These are phyloP conservation scores for Seriola rivoliana DNA, from an alignment of 2,113 vertebrate species.

Conservation along the genomic window DNA sequence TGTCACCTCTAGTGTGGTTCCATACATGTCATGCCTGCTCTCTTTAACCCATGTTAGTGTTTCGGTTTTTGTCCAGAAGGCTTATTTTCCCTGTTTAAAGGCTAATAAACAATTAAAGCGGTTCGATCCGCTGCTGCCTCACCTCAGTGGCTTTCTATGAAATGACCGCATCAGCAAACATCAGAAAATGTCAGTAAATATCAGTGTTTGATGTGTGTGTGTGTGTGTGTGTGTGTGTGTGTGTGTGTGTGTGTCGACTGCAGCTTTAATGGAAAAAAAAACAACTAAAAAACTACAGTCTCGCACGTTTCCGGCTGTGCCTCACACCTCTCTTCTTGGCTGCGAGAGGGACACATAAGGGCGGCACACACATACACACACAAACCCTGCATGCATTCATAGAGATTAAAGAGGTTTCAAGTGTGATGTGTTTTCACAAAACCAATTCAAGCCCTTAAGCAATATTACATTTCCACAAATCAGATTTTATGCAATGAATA, in stretches of 20 bases:
- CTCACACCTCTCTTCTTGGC: conserved; percentile 41
- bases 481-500: conserved; percentile 56
- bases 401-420: conserved; percentile 56
- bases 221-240: conserved; percentile 9
- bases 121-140: background rate
- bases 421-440: conserved; percentile 29
- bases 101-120: conserved; percentile 3
- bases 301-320: conserved; percentile 38
- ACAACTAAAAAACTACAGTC: background rate
- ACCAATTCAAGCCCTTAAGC: conserved; percentile 45
- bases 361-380: conserved; percentile 13
- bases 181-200: conserved; percentile 43
- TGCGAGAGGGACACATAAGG: background rate
- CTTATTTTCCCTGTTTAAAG: conserved; percentile 10
- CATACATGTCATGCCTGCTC: background rate
- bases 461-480: conserved; percentile 58
- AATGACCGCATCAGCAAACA: conserved; percentile 45
- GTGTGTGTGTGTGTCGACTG: conserved; percentile 6
- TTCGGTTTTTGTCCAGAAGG: background rate
- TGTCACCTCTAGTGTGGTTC: background rate
- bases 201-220: conserved; percentile 12
- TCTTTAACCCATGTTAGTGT: background rate
- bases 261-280: conserved; percentile 10
- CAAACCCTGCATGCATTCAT: conserved; percentile 8
- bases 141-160: conserved; percentile 10